Evolutionary conservation across 2,888 invertebrate genomes (phyloP).

Genomic region (Endotricha flammealis): DNA sequence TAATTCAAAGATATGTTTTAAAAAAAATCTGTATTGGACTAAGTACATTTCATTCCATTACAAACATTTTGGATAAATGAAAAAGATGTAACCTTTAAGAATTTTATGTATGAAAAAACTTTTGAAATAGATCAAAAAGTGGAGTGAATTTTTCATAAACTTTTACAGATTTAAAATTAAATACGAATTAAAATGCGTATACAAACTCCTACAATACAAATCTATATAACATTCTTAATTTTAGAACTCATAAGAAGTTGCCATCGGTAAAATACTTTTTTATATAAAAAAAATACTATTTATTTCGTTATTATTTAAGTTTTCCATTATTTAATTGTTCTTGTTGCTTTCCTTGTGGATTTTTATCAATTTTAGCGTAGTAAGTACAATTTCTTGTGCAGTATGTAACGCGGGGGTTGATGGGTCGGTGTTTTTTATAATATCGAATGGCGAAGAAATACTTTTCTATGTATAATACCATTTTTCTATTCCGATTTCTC

Average conservation of each 20-base stretch:
- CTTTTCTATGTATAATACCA: constrained; percentile 67
- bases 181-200: no score
- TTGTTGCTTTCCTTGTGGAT: constrained; percentile 74
- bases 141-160: no score
- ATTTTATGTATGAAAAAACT: no score
- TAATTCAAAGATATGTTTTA: no score
- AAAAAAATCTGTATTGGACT: no score
- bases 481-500: constrained; percentile 61
- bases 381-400: constrained; percentile 49
- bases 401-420: constrained; percentile 44
- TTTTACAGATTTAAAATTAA: no score
- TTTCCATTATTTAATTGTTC: constrained; percentile 75
- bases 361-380: constrained; percentile 68
- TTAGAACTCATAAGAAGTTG: constrained; percentile 36
- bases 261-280: constrained; percentile 36
- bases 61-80: no score
- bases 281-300: constrained; percentile 56
- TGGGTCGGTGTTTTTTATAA: constrained; percentile 21
- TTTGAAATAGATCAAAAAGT: no score
- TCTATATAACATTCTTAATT: no score
- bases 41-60: no score
- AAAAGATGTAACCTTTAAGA: no score
- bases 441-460: constrained; percentile 7
- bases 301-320: constrained; percentile 77
- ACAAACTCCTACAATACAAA: no score